Evolutionary conservation across 2,888 invertebrate genomes (phyloP), one percentile per base, ranked within the genome.

Genomic region (Andricus curvator): DNA sequence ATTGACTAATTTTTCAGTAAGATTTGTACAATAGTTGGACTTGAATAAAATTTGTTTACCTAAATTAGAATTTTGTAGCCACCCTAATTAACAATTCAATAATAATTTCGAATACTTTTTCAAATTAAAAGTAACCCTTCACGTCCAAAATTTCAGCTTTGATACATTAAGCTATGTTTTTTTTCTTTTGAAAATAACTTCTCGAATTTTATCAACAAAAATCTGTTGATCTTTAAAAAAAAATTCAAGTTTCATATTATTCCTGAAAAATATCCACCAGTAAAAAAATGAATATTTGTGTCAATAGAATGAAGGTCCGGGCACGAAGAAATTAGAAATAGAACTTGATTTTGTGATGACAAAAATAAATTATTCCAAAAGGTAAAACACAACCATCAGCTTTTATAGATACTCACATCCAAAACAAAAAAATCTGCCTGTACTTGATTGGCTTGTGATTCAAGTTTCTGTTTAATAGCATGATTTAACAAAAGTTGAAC

Each of bases 391-490:
- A 56, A 15, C 8, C n/a, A 20, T n/a, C 9, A 56, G 56, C 0
- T 56, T n/a, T 56, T n/a, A 51, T 56, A 20, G 56, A 56, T n/a
- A 56, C 15, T 56, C 9, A 56, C n/a, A 9, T 56, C n/a, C 22
- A 41, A 68, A 70, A 33, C 20, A 33, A 25, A 62, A 29, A 62
- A 25, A 77, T 51, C 78, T 68, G 44, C 91, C 89, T 91, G 90
- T 11, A 89, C 89, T 88, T 91, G 91, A 87, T 92, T 91, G 41
- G 91, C 84, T 80, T 92, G 92, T 66, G 91, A 85, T 77, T 92
- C 92, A 41, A 92, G 89, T 81, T 93, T 91, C 77, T 92, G 91
- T 83, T 93, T 92, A 90, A 87, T 82, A 93, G 93, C 83, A 93
- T 93, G 77, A 92, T 87, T 76, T 92, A 91, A 79, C 93, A 90